Percentiles rank a stretch among this genome's conserved stretches.
These are phyloP conservation scores for Petrocephalus schoutedeni DNA, from an alignment of 2,797 vertebrate species.

Conservation along the genomic window DNA sequence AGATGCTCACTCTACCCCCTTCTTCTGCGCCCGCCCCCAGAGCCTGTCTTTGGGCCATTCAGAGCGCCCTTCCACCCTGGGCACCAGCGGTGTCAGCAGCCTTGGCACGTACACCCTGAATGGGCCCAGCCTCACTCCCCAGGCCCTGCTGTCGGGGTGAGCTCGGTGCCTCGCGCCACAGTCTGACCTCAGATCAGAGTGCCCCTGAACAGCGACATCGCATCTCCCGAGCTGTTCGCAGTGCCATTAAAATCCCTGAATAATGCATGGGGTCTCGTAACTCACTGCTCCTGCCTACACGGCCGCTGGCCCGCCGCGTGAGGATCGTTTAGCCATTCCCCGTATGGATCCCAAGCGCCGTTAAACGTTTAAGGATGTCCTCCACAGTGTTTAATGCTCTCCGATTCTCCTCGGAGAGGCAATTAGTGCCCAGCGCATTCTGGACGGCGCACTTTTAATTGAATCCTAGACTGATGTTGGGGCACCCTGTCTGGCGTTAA, in stretches of 20 bases:
- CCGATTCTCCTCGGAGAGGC: slow-evolving; percentile 23
- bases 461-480: background rate
- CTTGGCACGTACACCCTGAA: slow-evolving; percentile 77
- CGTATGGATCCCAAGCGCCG: slow-evolving; percentile 11
- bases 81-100: slow-evolving; percentile 91
- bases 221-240: background rate
- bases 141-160: slow-evolving; percentile 82
- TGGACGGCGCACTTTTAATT: slow-evolving; percentile 8
- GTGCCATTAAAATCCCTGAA: slow-evolving; percentile 27
- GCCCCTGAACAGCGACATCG: background rate
- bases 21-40: slow-evolving; percentile 89
- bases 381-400: slow-evolving; percentile 25
- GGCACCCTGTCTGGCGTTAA: background rate
- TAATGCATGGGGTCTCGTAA: slow-evolving; percentile 35
- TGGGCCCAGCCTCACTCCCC: slow-evolving; percentile 77
- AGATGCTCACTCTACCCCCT: slow-evolving; percentile 91
- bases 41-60: slow-evolving; percentile 83
- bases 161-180: background rate
- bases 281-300: slow-evolving; percentile 13
- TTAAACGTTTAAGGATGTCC: slow-evolving; percentile 15
- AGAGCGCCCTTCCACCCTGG: slow-evolving; percentile 75
- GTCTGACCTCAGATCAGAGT: background rate
- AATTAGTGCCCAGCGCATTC: slow-evolving; percentile 6
- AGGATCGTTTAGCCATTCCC: slow-evolving; percentile 8
- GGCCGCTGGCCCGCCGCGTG: background rate